These are phyloP conservation scores for Amiota minor DNA, from an alignment of 2,888 invertebrate species.

Conservation along the genomic window DNA sequence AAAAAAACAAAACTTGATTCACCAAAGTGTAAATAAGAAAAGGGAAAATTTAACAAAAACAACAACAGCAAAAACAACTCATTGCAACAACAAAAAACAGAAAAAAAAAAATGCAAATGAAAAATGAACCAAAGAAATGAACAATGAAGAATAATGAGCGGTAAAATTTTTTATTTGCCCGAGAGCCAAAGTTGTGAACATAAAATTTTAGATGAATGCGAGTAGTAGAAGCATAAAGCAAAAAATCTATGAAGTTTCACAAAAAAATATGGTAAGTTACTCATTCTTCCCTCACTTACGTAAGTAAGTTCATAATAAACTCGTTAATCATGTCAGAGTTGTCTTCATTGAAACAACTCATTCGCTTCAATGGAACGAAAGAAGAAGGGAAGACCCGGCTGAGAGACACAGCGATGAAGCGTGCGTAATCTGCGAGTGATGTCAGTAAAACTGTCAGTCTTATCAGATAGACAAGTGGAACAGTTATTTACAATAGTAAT, in stretches of 20 bases:
- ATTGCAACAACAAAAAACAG: not conserved
- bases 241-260: not conserved
- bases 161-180: conserved; percentile 33
- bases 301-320: conserved; percentile 52
- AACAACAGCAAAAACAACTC: conserved; percentile 14
- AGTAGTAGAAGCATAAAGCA: no score
- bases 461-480: not conserved
- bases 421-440: conserved; percentile 18
- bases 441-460: conserved; percentile 27
- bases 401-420: not conserved
- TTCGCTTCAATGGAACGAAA: not conserved
- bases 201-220: no score
- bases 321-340: conserved; percentile 57
- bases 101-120: conserved; percentile 11
- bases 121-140: conserved; percentile 37
- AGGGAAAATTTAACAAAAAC: no score
- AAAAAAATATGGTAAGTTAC: conserved; percentile 21
- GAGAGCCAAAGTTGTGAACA: no score
- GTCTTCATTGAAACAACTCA: conserved; percentile 3
- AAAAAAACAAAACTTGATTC: no score
- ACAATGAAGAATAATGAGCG: conserved; percentile 55
- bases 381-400: not conserved
- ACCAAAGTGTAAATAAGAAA: no score
- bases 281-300: not conserved
- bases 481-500: no score